Base-by-base conservation (phyloP, 1,140 invertebrate species). In the Dreissena polymorpha region DNA sequence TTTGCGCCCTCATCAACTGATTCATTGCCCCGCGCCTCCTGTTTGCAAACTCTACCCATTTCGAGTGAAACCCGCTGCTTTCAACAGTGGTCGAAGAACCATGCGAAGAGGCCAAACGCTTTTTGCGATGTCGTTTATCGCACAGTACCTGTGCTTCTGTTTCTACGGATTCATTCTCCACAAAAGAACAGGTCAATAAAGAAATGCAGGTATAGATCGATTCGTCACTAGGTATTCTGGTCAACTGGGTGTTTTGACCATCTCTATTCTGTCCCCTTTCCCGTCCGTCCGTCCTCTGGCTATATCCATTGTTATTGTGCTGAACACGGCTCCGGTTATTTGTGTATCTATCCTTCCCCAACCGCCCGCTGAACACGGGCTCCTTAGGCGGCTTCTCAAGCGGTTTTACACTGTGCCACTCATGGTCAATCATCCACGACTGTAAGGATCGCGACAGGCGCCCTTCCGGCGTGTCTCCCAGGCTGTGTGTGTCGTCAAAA, bases 191-290 rank as follows among this genome's bases (percentile, higher is more conserved):
- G n/a, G 86, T 85, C 39, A 90, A 84, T 1, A 90, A 68, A 8
- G 89, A 90, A 18, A 89, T 72, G 49, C 85, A 73, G 10, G 89
- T 90, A 2, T 73, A 55, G 27, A 89, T 84, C 6, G 88, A 89
- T 27, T 90, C 89, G 13, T 75, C 69, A 70, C 89, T 90, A 65
- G 53, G 25, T 23, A 81, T 49, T 29, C 87, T 75, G 57, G 78
- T 79, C 39, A 89, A 51, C 14, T 49, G 55, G 5, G 13, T 10
- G 12, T 50, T 74, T 23, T 55, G 10, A 8, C 21, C 25, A 27
- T 68, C 3, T 63, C 39, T 18, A 63, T 63, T 63, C 23, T 63
- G 57, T 63, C 57, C 57, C 65, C 5, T 68, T 68, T 68, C 21
- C 14, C 14, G 18, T n/a, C 14, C 14, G 7, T 68, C 27, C 69